Base-by-base conservation (phyloP, 2,797 vertebrate genomes). In the Triplophysa bombifrons region DNA sequence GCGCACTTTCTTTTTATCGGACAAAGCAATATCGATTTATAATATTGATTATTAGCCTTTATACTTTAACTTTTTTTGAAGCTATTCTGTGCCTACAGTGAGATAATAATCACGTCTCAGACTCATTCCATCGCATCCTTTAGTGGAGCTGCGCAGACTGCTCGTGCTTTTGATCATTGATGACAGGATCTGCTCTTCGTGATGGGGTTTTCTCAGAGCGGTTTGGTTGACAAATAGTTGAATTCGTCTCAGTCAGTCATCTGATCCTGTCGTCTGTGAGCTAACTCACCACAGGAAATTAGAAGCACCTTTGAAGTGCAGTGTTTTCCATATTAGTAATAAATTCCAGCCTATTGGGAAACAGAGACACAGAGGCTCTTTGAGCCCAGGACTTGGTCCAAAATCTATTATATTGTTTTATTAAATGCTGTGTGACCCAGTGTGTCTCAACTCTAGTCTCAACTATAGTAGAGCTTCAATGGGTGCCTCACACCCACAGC, bases 311-410 rank as follows among this genome's bases (percentile, higher is more conserved):
- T 92, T 92, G 91, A 93, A 90, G 91, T 90, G 84, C 82, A 63
- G 87, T 83, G 81, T 88, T 92, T 90, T 92, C 87, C 89, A 88
- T 90, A 89, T 89, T 89, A 88, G 85, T 92, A 92, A 93, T 93
- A 89, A 91, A 92, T 90, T 86, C 89, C 92, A 93, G 91, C 87
- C 87, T 83, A 82, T 72, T 80, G 64, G 65, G 80, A 85, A 79
- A 72, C 66, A 16, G 38, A 76, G 56, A 46, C 44, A 61, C 50
- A 53, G 50, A 20, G 56, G 76, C 51, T 66, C 60, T 71, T 55
- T 27, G 30, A 48, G 27, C 74, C 66, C 44, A 11, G 41, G 11
- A 46, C 34, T 16, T 48, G 16, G 27, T 16, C 20, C 55, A 14
- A 34, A 58, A 30, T 76, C 34, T 38, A 38, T 38, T 38, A 3